Percentiles rank a stretch among this genome's conserved stretches.
Conservation (phyloP, 2,113 vertebrate species). For the Silurus meridionalis region DNA sequence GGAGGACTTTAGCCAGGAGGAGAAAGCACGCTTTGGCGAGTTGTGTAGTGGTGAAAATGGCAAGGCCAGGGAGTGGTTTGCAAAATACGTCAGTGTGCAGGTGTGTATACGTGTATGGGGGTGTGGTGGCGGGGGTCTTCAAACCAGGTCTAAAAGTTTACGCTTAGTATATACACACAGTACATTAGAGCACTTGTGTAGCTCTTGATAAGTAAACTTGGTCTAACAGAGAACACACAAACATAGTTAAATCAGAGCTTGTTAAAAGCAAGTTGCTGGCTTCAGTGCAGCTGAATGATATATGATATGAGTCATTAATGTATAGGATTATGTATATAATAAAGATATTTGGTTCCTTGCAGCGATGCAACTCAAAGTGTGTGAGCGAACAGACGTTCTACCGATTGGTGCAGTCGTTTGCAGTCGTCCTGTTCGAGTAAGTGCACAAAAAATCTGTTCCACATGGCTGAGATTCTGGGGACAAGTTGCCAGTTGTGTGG, state of each 20-base stretch:
- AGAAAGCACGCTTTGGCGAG: constrained; percentile 91
- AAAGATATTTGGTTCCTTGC: constrained; percentile 48
- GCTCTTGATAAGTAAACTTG: constrained; percentile 19
- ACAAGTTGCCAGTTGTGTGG: background rate
- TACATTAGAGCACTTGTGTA: constrained; percentile 29
- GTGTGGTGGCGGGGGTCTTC: background rate
- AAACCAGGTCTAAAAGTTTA: constrained; percentile 3
- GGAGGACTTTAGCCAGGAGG: constrained; percentile 91
- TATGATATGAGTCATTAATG: background rate
- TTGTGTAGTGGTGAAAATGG: constrained; percentile 85
- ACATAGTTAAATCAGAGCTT: constrained; percentile 5
- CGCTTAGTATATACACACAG: constrained; percentile 7
- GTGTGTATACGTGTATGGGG: constrained; percentile 60
- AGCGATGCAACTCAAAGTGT: constrained; percentile 97
- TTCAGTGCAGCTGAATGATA: constrained; percentile 4
- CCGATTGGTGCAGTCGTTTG: constrained; percentile 95
- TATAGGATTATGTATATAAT: background rate
- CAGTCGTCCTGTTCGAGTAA: constrained; percentile 96
- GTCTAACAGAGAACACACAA: constrained; percentile 9
- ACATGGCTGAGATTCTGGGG: background rate
- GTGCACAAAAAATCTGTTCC: constrained; percentile 58
- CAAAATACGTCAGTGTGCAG: constrained; percentile 90
- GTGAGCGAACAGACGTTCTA: constrained; percentile 95
- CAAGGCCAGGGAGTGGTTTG: constrained; percentile 95
- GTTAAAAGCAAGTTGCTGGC: background rate